Evolutionary conservation across 2,888 invertebrate genomes (phyloP).

Genomic region (Philopedon plagiatum): DNA sequence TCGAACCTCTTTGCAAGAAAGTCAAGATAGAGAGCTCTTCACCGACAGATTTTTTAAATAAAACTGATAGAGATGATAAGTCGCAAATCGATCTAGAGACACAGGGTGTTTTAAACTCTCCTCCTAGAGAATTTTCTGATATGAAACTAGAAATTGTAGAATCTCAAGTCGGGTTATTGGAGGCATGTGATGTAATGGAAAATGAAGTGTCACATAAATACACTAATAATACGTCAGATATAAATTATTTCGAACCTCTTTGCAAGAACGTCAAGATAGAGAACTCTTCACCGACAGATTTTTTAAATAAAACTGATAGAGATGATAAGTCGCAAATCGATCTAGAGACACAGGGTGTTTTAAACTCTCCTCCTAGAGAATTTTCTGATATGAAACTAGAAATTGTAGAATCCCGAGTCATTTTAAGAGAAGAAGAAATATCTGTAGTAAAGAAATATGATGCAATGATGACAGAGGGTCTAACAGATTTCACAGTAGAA

Average conservation of each 20-base stretch:
- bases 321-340: too few relatives aligned
- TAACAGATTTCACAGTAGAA: not conserved
- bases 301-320: too few relatives aligned
- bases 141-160: too few relatives aligned
- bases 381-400: not conserved
- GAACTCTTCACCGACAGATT: too few relatives aligned
- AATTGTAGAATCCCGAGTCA: too few relatives aligned
- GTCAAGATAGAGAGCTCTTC: not conserved
- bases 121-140: not conserved
- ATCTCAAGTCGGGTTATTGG: too few relatives aligned
- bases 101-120: not conserved
- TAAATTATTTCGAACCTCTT: not conserved
- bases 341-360: not conserved
- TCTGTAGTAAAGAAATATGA: too few relatives aligned
- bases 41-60: too few relatives aligned
- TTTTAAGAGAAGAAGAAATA: not conserved
- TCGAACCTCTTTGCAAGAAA: slow-evolving; percentile 4
- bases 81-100: too few relatives aligned
- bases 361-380: not conserved
- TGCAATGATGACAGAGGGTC: not conserved
- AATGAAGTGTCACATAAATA: too few relatives aligned
- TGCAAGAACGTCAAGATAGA: not conserved
- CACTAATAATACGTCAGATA: not conserved
- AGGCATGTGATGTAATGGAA: too few relatives aligned
- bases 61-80: too few relatives aligned